Base-by-base conservation (phyloP, 1,140 invertebrate genomes). In the Tetraneura akinire region DNA sequence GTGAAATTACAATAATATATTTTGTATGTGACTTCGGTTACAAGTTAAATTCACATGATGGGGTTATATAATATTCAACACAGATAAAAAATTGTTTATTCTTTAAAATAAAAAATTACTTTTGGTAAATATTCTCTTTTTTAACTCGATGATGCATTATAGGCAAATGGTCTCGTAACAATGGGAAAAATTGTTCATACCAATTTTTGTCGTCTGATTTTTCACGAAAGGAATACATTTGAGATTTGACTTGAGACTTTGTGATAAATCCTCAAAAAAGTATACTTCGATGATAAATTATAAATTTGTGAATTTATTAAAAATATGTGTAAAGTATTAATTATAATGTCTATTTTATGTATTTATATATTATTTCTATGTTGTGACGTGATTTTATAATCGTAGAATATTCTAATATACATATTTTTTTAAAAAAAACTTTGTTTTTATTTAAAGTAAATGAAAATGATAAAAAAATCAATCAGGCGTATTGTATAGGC, bases 71-170 rank as follows among this genome's bases (percentile, higher is more conserved):
- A 21, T 21, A 10, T 21, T n/a, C n/a, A n/a, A n/a, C n/a, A 8
- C 32, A 37, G 32, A 37, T 37, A 37, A 4, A 37, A 37, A 37
- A 4, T 3, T 37, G 42, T 45, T 21, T 18, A 45, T 45, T 66
- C 21, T 66, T 66, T 45, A 21, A 8, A 66, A 45, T 66, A 66
- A 45, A 66, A 66, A 66, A 45, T 45, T 3, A 42, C 11, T 66
- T 66, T 45, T 21, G 1, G 10, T 0, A 21, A n/a, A 66, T 42
- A 66, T 66, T 14, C n/a, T 21, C n/a, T 21, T 23, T 32, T 13
- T 0, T 0, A 45, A 42, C 64, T 21, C 13, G 10, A 45, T 18
- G n/a, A 37, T 64, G 9, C 8, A 23, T n/a, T 23, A 5, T 8
- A 66, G n/a, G 4, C 18, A 14, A 23, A 45, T 23, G n/a, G 10